phyloP scores from a whole-genome alignment of 1,140 invertebrate genomes.

The Hypothenemus hampei region DNA sequence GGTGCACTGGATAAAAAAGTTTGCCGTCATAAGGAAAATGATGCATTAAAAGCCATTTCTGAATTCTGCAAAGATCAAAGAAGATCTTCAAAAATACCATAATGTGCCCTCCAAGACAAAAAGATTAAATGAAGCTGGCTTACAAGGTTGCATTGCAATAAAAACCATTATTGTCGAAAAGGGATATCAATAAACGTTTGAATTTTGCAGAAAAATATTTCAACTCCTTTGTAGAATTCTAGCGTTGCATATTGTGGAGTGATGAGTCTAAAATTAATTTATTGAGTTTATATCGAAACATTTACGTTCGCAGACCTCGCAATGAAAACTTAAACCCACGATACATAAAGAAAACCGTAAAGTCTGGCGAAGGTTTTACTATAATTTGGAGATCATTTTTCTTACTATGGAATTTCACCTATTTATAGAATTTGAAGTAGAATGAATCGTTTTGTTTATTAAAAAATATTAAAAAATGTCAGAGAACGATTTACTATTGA shows the following conservation, averaged over 20 bases:
- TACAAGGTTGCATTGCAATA: not conserved
- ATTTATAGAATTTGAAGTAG: not conserved
- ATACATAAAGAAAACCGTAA: not conserved
- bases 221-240: not conserved
- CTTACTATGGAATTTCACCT: not conserved
- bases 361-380: not conserved
- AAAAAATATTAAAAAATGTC: not conserved
- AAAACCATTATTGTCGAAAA: not conserved
- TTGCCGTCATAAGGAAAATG: too few species aligned
- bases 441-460: not conserved
- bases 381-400: not conserved
- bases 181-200: not conserved
- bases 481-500: not conserved
- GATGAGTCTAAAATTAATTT: not conserved
- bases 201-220: too few species aligned
- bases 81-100: too few species aligned
- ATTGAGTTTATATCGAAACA: not conserved
- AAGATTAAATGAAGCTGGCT: not conserved
- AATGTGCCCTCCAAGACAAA: too few species aligned
- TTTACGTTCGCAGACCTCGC: not conserved
- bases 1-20: too few species aligned
- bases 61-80: too few species aligned
- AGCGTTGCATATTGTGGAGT: not conserved
- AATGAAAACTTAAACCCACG: not conserved
- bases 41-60: too few species aligned